Evolutionary conservation across 2,797 vertebrate genomes (phyloP).

Genomic region (Lacerta viridis): DNA sequence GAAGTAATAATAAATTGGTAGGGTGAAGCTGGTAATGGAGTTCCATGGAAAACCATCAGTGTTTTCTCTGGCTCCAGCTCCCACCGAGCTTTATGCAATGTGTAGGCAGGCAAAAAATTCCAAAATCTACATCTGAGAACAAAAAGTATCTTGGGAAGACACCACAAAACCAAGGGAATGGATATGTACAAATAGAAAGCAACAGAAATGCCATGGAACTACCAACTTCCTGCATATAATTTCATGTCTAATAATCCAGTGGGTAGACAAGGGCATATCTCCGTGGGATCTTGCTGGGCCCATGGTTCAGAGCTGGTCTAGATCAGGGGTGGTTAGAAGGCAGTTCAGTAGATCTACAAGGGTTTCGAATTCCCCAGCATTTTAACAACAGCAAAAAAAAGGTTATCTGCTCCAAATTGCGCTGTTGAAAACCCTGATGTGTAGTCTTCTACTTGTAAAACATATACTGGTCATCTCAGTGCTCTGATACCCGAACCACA

Average conservation of each 20-base stretch:
- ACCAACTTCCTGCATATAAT: background rate
- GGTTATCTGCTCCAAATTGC: no score
- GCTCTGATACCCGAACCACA: no score
- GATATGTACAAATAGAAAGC: constrained; percentile 15
- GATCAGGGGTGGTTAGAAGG: background rate
- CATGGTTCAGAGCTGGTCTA: background rate
- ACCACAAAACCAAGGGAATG: constrained; percentile 29
- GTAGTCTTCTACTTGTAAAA: no score
- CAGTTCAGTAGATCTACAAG: background rate
- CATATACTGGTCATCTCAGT: no score
- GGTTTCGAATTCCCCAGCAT: no score
- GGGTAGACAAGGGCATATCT: background rate
- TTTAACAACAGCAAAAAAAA: no score
- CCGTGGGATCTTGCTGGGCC: background rate
- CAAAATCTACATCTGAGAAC: constrained; percentile 3
- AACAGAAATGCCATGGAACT: constrained; percentile 1
- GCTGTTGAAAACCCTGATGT: no score
- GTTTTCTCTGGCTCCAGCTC: constrained; percentile 55
- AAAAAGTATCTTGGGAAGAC: constrained; percentile 25
- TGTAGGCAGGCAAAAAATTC: constrained; percentile 1
- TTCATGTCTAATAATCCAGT: background rate
- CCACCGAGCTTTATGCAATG: constrained; percentile 10
- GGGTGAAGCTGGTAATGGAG: constrained; percentile 45
- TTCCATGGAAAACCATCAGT: constrained; percentile 28
- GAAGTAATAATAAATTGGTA: constrained; percentile 49